These are phyloP conservation scores for Microdon myrmicae DNA, from an alignment of 2,888 invertebrate species.

Conservation along the genomic window DNA sequence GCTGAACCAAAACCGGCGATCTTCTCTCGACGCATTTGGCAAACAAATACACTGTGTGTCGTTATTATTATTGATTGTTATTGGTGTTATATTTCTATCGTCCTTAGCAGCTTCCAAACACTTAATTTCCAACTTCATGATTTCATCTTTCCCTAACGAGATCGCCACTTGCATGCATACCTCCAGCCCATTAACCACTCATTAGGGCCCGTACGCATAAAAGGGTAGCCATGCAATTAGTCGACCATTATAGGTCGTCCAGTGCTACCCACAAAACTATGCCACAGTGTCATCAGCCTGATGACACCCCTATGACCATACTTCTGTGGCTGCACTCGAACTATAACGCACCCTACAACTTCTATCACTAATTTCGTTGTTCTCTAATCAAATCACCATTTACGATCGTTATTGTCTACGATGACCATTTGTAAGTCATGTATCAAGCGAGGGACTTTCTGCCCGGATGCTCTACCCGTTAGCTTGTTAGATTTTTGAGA, in stretches of 20 bases:
- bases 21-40: too few relatives aligned
- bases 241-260: slow-evolving; percentile 21
- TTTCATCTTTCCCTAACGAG: too few relatives aligned
- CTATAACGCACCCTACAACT: slow-evolving; percentile 27
- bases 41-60: too few relatives aligned
- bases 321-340: background rate
- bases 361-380: slow-evolving; percentile 33
- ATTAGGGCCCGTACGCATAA: slow-evolving; percentile 31
- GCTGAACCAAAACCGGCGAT: too few relatives aligned
- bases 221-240: slow-evolving; percentile 44
- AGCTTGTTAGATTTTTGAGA: slow-evolving; percentile 41
- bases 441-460: background rate
- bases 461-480: background rate
- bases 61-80: too few relatives aligned
- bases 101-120: too few relatives aligned
- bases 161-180: slow-evolving; percentile 14
- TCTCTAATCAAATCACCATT: slow-evolving; percentile 43
- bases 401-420: slow-evolving; percentile 18
- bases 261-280: background rate
- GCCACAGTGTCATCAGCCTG: background rate
- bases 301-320: slow-evolving; percentile 23
- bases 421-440: slow-evolving; percentile 28
- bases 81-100: too few relatives aligned
- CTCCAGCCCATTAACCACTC: slow-evolving; percentile 30
- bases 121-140: too few relatives aligned